phyloP scores from a whole-genome alignment of 2,113 vertebrate genomes.

The Dromiciops gliroides region DNA sequence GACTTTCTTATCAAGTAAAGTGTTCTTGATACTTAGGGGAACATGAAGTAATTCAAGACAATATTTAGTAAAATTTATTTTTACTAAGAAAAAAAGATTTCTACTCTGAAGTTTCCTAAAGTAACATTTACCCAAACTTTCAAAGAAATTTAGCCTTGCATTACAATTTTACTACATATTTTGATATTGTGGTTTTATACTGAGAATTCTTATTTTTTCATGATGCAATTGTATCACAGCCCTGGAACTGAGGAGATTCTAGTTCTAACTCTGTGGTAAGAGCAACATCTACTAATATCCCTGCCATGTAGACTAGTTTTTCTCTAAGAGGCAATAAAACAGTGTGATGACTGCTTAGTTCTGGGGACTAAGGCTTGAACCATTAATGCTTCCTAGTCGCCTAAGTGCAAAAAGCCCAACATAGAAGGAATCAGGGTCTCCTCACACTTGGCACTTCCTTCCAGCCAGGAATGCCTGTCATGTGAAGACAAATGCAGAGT shows the following conservation, averaged over 20 bases:
- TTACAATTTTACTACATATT: background rate
- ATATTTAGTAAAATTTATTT: background rate
- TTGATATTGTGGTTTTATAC: background rate
- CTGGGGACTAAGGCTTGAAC: background rate
- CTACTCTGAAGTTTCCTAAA: background rate
- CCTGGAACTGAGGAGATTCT: background rate
- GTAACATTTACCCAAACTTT: background rate
- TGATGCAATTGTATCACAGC: background rate
- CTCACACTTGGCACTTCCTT: background rate
- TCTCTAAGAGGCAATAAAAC: background rate
- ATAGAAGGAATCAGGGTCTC: background rate
- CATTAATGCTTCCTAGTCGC: background rate
- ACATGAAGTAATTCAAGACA: background rate
- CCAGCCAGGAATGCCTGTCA: background rate
- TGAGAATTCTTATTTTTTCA: background rate
- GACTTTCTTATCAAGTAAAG: background rate
- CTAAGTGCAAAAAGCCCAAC: background rate
- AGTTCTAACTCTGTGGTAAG: background rate
- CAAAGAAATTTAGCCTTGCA: background rate
- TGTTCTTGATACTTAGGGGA: slow-evolving; percentile 13
- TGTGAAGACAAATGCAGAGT: background rate
- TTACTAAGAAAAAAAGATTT: background rate
- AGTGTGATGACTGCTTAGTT: background rate
- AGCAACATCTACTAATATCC: background rate
- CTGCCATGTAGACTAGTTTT: background rate